These are phyloP conservation scores for Aselliscus stoliczkanus DNA, from an alignment of 2,797 vertebrate genomes.

Conservation along the genomic window DNA sequence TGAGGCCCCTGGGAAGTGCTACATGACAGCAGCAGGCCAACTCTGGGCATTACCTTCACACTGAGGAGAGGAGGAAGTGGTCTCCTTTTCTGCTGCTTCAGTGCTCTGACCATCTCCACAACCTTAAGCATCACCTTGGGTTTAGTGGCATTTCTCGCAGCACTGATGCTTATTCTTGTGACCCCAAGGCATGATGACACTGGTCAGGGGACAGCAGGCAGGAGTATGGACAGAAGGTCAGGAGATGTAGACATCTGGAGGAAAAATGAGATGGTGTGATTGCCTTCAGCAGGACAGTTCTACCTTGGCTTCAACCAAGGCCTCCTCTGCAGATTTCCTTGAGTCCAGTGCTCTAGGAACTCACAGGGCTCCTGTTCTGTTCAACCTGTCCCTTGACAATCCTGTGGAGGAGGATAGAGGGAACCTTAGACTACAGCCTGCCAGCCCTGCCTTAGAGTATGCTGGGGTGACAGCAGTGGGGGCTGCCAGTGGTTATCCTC, in stretches of 20 bases:
- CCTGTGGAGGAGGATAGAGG: background rate
- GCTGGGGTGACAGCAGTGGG: background rate
- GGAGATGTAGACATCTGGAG: background rate
- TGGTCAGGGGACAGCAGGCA: background rate
- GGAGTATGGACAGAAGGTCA: background rate
- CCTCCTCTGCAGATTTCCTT: background rate
- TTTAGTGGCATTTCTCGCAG: accelerated
- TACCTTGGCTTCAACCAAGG: background rate
- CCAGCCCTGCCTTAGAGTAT: background rate
- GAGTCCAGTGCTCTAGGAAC: background rate
- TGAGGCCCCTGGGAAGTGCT: background rate
- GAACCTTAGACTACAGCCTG: background rate
- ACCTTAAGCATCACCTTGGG: background rate
- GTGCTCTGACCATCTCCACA: background rate
- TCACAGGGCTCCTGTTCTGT: background rate
- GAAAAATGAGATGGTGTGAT: background rate
- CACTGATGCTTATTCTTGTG: background rate
- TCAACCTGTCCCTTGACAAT: background rate
- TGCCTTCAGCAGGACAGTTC: background rate
- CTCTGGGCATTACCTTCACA: background rate
- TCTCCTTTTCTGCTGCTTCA: background rate
- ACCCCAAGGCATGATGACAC: slow-evolving; percentile 7
- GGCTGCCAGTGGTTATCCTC: background rate
- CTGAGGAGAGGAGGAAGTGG: background rate
- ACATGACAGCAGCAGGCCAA: background rate